Evolutionary conservation across 2,113 vertebrate species (phyloP).

Genomic region (Sylvilagus bachmani): DNA sequence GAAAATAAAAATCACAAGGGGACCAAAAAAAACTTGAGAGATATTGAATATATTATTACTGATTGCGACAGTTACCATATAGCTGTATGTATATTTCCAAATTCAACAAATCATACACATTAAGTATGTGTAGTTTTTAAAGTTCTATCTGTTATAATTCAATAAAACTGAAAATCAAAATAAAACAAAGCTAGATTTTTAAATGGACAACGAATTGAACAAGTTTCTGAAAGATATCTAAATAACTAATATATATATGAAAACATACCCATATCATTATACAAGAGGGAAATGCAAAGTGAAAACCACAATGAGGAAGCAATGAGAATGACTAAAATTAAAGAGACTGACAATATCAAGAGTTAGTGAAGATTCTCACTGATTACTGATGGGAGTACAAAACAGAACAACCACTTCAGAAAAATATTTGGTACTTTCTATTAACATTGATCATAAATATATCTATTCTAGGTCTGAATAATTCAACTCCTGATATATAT

Average conservation of each 20-base stretch:
- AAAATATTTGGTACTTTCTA: not conserved
- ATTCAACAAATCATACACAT: too few relatives aligned
- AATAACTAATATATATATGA: slow-evolving; percentile 5
- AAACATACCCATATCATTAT: not conserved
- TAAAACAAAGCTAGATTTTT: not conserved
- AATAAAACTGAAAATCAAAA: not conserved
- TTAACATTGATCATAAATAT: not conserved
- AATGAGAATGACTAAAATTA: slow-evolving; percentile 25
- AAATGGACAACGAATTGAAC: not conserved
- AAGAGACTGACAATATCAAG: slow-evolving; percentile 30
- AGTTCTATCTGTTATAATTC: too few relatives aligned
- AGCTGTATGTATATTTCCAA: too few relatives aligned
- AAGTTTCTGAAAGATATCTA: slow-evolving; percentile 27
- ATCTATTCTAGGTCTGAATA: not conserved
- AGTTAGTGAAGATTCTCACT: not conserved
- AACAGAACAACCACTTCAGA: too few relatives aligned
- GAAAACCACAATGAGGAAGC: not conserved
- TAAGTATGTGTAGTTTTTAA: too few relatives aligned
- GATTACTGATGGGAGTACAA: too few relatives aligned
- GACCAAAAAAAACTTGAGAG: too few relatives aligned
- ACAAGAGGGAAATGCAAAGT: slow-evolving; percentile 32
- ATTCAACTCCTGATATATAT: not conserved
- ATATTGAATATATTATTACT: too few relatives aligned
- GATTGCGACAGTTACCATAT: too few relatives aligned
- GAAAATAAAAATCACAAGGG: too few relatives aligned